A percentile compares a stretch with the other conserved stretches of the same genome.
These are phyloP conservation scores for Anodontia alba DNA, from an alignment of 2,888 invertebrate genomes.

Conservation along the genomic window DNA sequence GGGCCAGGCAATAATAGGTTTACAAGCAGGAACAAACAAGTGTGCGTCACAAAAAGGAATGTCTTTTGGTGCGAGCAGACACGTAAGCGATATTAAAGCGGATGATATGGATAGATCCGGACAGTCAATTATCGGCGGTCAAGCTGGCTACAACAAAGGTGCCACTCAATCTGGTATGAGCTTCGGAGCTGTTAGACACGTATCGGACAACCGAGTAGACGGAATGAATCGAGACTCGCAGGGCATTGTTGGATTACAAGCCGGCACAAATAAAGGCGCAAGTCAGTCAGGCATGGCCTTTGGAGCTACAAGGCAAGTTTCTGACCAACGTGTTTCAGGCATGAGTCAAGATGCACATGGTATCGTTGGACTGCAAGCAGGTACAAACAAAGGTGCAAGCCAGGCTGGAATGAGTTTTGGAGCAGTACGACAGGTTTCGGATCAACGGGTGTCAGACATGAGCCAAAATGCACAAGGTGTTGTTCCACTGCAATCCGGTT, in stretches of 20 bases:
- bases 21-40: constrained; percentile 84
- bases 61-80: constrained; percentile 75
- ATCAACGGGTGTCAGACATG: constrained; percentile 71
- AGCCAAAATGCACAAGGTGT: constrained; percentile 67
- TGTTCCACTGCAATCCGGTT: constrained; percentile 78
- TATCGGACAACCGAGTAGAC: constrained; percentile 63
- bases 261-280: constrained; percentile 80
- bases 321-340: constrained; percentile 65
- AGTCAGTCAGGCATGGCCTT: constrained; percentile 76
- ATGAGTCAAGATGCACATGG: constrained; percentile 75
- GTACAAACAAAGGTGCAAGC: constrained; percentile 82
- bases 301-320: constrained; percentile 78
- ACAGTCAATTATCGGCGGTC: constrained; percentile 74
- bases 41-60: constrained; percentile 83
- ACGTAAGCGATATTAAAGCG: constrained; percentile 75
- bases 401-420: constrained; percentile 83
- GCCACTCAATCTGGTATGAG: constrained; percentile 79
- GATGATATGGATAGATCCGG: constrained; percentile 75
- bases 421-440: constrained; percentile 74
- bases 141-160: constrained; percentile 79
- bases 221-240: constrained; percentile 65
- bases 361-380: constrained; percentile 81
- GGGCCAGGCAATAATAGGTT: constrained; percentile 79
- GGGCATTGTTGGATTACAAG: constrained; percentile 75
- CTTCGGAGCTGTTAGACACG: constrained; percentile 74